Evolutionary conservation across 2,888 invertebrate species (phyloP), one percentile per base, ranked within the genome.

Genomic region (Ennomos fuscantarius): DNA sequence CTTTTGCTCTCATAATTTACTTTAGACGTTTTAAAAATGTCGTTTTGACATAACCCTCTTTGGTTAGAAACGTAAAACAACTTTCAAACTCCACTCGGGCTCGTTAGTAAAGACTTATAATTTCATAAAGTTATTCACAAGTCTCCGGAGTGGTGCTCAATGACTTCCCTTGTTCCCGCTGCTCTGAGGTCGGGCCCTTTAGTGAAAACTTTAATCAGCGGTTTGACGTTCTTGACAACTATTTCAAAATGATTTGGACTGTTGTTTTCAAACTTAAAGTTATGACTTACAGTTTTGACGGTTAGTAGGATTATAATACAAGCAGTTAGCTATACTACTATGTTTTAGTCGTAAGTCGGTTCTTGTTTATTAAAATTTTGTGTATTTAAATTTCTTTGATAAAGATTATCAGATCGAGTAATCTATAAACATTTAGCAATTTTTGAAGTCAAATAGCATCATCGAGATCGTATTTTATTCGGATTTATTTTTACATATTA

Each of bases 121-220:
- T 54, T 54, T 47, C 49, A 39, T 53, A 45, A 61, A 60, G 60
- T 62, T 60, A 31, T 24, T 58, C 32, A 48, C 53, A 54, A 60
- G 56, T 54, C 15, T 47, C 13, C 46, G 43, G 36, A 64, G 58
- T 42, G 48, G 51, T 45, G 35, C 47, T 63, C 15, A 34, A 54
- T 44, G 48, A 31, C 36, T 46, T 51, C 42, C 51, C 51, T 51
- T 47, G 43, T 48, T 39, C 10, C 10, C 46, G 1, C 8, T 15
- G 15, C 2, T 41, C 32, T 34, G 36, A 39, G 32, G 48, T 46
- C 47, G 15, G 34, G 39, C n/a, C 12, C 24, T 43, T 41, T 35
- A 46, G 15, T 36, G 9, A 11, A 52, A 57, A 53, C 58, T 53
- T 48, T 43, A 53, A 58, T 48, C 53, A 24, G 53, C 12, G 58